phyloP scores from a whole-genome alignment of 2,113 vertebrate species.

The Oreochromis tanganicae region DNA sequence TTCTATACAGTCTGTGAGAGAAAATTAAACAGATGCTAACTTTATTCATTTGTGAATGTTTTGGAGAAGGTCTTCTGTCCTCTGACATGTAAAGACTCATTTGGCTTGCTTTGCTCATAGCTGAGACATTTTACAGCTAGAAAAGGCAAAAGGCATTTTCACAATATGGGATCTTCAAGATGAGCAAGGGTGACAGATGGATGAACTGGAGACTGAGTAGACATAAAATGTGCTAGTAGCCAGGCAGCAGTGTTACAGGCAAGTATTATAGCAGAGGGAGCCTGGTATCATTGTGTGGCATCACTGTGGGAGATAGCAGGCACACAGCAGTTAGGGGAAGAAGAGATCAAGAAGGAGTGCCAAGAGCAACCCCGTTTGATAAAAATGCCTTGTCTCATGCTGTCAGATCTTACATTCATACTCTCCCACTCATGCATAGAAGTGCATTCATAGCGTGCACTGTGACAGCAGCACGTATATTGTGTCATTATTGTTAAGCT shows the following conservation, averaged over 20 bases:
- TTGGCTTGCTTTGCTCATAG: not conserved
- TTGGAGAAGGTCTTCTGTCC: not conserved
- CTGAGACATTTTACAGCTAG: not conserved
- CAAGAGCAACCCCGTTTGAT: conserved; percentile 42
- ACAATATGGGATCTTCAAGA: not conserved
- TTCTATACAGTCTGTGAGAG: not conserved
- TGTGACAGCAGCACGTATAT: conserved; percentile 17
- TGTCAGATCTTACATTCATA: conserved; percentile 29
- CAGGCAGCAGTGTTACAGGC: not conserved
- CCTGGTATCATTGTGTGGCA: conserved; percentile 30
- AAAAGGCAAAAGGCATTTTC: not conserved
- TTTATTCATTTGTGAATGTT: not conserved
- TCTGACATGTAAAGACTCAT: not conserved
- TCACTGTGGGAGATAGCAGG: conserved; percentile 40
- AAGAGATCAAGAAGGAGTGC: conserved; percentile 44
- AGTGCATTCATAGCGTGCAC: conserved; percentile 16
- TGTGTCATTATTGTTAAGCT: conserved; percentile 8
- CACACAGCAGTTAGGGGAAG: conserved; percentile 39
- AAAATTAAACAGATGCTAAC: not conserved
- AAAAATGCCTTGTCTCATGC: conserved; percentile 19
- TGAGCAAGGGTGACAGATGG: not conserved
- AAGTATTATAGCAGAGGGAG: not conserved
- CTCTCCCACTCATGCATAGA: conserved; percentile 25
- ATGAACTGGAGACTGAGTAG: not conserved
- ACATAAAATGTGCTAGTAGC: not conserved